Evolutionary conservation across 2,113 vertebrate genomes (phyloP), one percentile per base, ranked within the genome.

Genomic region (Shinisaurus crocodilurus): DNA sequence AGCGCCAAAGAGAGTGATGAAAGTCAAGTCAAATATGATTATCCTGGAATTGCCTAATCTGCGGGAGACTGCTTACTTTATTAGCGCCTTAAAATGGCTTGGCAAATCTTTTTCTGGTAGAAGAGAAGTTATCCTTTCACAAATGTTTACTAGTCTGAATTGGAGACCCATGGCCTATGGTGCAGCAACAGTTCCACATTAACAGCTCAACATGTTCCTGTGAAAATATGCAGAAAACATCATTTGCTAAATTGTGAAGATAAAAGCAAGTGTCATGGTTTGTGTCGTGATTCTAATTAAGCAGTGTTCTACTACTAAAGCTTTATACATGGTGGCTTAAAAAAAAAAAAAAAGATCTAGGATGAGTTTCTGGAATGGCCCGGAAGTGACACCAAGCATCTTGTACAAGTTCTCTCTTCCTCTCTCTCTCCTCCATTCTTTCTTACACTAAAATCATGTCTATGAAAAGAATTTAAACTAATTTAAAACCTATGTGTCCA

Each of bases 41-140:
- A 48, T 0, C 13, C 70, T 79, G 83, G 81, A 50, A n/a, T 25
- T 90, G 85, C 40, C 50, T 29, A 77, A 88, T 9, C 0, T 0
- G 37, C 0, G 0, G 6, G 3, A 3, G 60, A 90, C 45, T 18
- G 60, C 20, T 54, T 77, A 65, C 60, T 89, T 82, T 60, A 6
- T 23, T 4, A 32, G 18, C 89, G 80, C 65, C 60, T 40, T 0
- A 0, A n/a, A 0, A 2, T 0, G 1, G 54, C 27, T 13, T 37
- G 0, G 34, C 50, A 65, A 60, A 20, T 29, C 40, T 37, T 67
- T 15, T 37, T 6, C 69, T 20, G 0, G 13, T 6, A 0, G 0
- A 69, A 4, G 0, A 2, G 69, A 45, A 83, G n/a, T 23, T 0
- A 0, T 75, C n/a, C 0, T 40, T 67, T 77, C 75, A 50, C 6